Conservation (phyloP, 2,888 invertebrate species). For the Brachylomia viminalis region DNA sequence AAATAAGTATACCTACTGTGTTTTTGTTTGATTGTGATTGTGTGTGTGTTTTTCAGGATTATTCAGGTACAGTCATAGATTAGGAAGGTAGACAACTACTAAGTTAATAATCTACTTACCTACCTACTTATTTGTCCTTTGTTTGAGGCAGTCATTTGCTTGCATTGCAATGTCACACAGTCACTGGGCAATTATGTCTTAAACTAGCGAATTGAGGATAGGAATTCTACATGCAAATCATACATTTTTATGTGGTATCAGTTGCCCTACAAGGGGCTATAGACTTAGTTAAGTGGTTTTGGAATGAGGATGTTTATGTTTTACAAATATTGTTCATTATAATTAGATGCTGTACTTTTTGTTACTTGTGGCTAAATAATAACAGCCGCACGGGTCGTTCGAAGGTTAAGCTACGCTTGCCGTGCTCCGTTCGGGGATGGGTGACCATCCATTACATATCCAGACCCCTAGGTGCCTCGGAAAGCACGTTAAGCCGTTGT, state of each 20-base stretch:
- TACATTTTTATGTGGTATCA: conserved; percentile 40
- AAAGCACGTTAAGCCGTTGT: too few species aligned
- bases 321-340: not conserved
- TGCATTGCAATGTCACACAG: conserved; percentile 46
- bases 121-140: conserved; percentile 48
- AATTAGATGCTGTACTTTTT: not conserved
- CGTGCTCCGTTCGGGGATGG: too few species aligned
- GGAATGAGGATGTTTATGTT: conserved; percentile 26
- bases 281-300: conserved; percentile 4
- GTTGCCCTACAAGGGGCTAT: conserved; percentile 23
- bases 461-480: too few species aligned
- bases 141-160: conserved; percentile 41
- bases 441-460: too few species aligned
- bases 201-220: conserved; percentile 20
- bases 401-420: too few species aligned
- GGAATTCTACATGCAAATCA: conserved; percentile 49
- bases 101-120: conserved; percentile 27
- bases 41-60: conserved; percentile 8
- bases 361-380: too few species aligned
- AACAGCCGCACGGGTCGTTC: too few species aligned
- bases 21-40: too few species aligned
- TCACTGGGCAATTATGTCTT: conserved; percentile 20
- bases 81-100: not conserved
- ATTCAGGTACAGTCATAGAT: conserved; percentile 16
- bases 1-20: too few species aligned